Base-by-base conservation (phyloP, 64 coral and sea anemone species). In the Pocillopora damicornis region DNA sequence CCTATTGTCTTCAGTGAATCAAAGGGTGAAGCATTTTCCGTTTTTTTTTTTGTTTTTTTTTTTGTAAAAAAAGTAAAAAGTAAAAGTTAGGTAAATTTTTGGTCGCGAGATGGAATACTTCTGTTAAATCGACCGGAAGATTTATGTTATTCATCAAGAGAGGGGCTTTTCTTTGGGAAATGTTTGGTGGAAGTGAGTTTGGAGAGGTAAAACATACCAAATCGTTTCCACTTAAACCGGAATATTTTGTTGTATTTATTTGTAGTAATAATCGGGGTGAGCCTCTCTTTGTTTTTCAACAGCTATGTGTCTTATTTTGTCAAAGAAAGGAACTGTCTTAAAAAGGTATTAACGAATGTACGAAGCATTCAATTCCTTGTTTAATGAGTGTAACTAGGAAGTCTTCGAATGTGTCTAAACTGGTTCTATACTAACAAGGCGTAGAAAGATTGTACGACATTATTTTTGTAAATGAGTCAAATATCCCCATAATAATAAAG, bases 401-500 rank as follows among this genome's bases (percentile, higher is more conserved):
- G n/a, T 37, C 60, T 26, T 23, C 9, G 61, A 63, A 63, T 63
- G 37, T 83, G 35, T 57, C 14, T 45, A 42, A 83, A 22, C 61
- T 1, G 20, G 51, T 60, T 59, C 56, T 59, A 51, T 7, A 7
- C 7, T 51, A 25, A 79, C 30, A 58, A 22, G 13, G 18, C 0
- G 10, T 59, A 11, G 9, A 51, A 26, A 11, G 35, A 14, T 73
- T 67, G 37, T 71, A 26, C 37, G 72, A 85, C 64, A 59, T 73
- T 72, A 72, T 73, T 85, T 85, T 85, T 85, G 65, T 85, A 85
- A 85, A 73, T 85, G 38, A 71, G 51, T 85, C 38, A 85, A 81
- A 85, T 68, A 23, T 58, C 26, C 20, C 18, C 14, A 65, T 10
- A 42, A 8, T 17, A 67, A 34, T 83, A 37, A 67, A 67, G 37